These are phyloP conservation scores for Neotoma lepida DNA, from an alignment of 2,113 vertebrate species.

Conservation along the genomic window DNA sequence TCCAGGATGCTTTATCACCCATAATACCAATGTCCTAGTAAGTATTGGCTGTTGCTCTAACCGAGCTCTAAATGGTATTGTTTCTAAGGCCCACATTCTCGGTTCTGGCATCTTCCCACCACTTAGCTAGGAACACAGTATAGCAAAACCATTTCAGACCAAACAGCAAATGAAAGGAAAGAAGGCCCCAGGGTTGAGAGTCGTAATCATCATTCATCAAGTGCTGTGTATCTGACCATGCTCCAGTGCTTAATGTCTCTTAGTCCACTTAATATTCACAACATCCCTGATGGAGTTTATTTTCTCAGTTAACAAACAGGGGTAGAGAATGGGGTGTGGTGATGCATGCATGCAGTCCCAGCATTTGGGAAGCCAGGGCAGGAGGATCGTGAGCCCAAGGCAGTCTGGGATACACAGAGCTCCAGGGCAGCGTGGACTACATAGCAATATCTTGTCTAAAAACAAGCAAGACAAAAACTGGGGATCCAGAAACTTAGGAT, in stretches of 20 bases:
- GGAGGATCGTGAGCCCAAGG: not conserved
- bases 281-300: not conserved
- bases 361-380: not conserved
- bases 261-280: not conserved
- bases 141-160: not conserved
- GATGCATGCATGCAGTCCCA: not conserved
- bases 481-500: not conserved
- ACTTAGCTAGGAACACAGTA: not conserved
- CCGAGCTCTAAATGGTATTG: not conserved
- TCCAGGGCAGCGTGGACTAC: not conserved
- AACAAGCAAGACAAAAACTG: not conserved
- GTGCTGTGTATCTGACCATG: not conserved
- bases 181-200: not conserved
- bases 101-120: not conserved
- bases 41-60: not conserved
- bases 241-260: constrained; percentile 13
- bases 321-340: not conserved
- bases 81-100: not conserved
- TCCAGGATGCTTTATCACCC: not conserved
- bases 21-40: not conserved
- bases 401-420: not conserved
- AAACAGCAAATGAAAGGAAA: constrained; percentile 35
- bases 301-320: not conserved
- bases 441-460: not conserved
- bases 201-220: not conserved